Base-by-base conservation (phyloP, 2,113 vertebrate genomes). In the Bubo scandiacus region DNA sequence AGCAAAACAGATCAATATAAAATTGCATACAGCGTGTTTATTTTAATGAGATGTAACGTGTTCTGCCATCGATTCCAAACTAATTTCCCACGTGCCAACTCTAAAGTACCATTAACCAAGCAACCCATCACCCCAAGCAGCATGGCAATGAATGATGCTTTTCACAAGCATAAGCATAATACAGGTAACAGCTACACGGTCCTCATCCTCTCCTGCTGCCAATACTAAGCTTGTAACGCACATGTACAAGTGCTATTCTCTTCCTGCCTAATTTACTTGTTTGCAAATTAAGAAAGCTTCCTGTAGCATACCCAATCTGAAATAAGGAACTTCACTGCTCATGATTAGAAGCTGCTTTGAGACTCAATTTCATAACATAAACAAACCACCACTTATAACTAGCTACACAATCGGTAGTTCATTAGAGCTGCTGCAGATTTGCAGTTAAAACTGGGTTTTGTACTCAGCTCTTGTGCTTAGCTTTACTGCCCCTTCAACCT, bases 321-420 rank as follows among this genome's bases (percentile, higher is more conserved):
- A 95, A 85, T 29, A 79, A 77, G 70, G 57, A 94, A 92, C 54
- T 78, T n/a, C 73, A 67, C 86, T 80, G 57, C 92, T 70, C 27
- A 22, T 34, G 84, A 78, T 93, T 40, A 96, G 91, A 91, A 91
- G 70, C 58, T 78, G 77, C 80, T 91, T 40, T 73, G 71, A 95
- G 78, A 86, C 66, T 87, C 65, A 17, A 36, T 78, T 92, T 42
- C 84, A 54, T 58, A 62, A 90, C 1, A 73, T 81, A 95, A 97
- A 97, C 95, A 97, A 94, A 74, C 92, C 81, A 75, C 66, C 73
- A 68, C 81, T 92, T 90, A 38, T 36, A 94, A 77, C 22, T 30
- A 79, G 74, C 84, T 80, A 51, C 62, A 85, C 91, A 94, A 92
- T 32, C 47, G 66, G 87, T 38, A 72, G 86, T 66, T 97, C 78